Evolutionary conservation across 2,113 vertebrate species (phyloP).

Genomic region (Muscicapa adusta): DNA sequence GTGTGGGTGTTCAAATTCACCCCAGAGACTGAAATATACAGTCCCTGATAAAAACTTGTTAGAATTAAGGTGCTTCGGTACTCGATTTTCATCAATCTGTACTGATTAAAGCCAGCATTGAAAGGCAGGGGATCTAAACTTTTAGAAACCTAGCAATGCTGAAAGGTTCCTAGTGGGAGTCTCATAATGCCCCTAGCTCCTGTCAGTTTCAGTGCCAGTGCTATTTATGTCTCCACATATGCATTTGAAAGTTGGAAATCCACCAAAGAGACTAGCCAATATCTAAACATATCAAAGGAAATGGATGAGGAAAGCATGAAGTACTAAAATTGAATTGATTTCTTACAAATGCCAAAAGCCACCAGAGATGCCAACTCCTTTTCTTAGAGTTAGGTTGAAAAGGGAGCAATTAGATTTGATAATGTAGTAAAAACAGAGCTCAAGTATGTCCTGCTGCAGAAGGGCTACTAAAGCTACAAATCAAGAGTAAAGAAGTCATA

Average conservation of each 20-base stretch:
- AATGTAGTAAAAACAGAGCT: not conserved
- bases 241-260: not conserved
- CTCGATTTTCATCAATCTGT: not conserved
- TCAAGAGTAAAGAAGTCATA: not conserved
- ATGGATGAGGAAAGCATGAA: not conserved
- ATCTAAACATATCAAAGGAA: not conserved
- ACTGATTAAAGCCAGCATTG: not conserved
- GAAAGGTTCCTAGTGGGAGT: not conserved
- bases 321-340: not conserved
- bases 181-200: not conserved
- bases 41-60: not conserved
- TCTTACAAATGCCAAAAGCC: not conserved
- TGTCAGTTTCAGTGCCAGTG: not conserved
- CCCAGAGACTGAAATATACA: not conserved
- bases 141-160: not conserved
- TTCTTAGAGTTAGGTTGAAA: not conserved
- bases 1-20: not conserved
- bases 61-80: not conserved
- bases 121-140: not conserved
- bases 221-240: not conserved
- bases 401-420: not conserved
- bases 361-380: not conserved
- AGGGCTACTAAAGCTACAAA: not conserved
- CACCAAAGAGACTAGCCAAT: not conserved
- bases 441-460: not conserved